Conservation (phyloP, 2,888 invertebrate species). For the Eupithecia pulchellata region DNA sequence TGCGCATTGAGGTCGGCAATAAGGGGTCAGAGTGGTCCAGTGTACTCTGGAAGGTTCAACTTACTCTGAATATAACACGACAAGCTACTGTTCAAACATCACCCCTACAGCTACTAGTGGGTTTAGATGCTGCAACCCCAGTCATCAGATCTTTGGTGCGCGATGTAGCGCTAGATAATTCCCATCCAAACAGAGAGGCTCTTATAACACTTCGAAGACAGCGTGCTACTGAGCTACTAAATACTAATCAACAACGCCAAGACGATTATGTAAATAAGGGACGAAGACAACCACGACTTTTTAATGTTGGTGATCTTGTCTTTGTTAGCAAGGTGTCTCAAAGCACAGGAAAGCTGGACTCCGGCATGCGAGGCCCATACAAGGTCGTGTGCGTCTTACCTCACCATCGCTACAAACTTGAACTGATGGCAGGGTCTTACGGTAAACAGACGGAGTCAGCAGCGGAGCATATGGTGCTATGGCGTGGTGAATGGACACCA, state of each 20-base stretch:
- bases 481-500: too few species aligned
- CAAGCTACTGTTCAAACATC: not conserved
- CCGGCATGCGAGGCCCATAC: too few species aligned
- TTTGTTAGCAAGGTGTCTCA: too few species aligned
- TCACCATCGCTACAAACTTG: too few species aligned
- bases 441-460: too few species aligned
- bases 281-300: too few species aligned
- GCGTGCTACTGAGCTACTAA: not conserved
- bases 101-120: not conserved
- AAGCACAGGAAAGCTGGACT: too few species aligned
- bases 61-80: not conserved
- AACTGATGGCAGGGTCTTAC: too few species aligned
- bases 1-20: not conserved
- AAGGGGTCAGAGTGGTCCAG: not conserved
- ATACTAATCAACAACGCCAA: not conserved
- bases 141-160: not conserved
- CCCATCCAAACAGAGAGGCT: not conserved
- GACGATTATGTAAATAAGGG: too few species aligned
- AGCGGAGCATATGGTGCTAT: too few species aligned
- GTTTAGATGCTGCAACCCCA: not conserved
- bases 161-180: not conserved
- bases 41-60: not conserved
- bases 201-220: not conserved
- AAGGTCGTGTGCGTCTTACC: too few species aligned
- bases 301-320: too few species aligned